These are phyloP conservation scores for Troides helena DNA, from an alignment of 2,888 invertebrate genomes.

Conservation along the genomic window DNA sequence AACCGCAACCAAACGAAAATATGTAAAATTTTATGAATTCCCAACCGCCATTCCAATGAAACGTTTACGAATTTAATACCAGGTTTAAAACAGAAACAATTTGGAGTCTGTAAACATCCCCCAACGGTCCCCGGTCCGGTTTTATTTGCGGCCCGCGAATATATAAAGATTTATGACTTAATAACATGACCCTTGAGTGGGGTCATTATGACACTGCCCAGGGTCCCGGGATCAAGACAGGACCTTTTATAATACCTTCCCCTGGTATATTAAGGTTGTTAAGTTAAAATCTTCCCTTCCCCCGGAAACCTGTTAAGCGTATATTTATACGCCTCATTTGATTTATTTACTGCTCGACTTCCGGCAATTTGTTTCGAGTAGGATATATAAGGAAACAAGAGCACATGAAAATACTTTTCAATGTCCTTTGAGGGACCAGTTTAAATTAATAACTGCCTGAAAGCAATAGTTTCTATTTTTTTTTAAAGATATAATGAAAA, in stretches of 20 bases:
- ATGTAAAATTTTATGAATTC: conserved; percentile 8
- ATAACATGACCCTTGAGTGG: conserved; percentile 47
- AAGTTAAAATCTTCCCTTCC: conserved; percentile 39
- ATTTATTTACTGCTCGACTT: conserved; percentile 17
- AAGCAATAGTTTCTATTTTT: too few relatives aligned
- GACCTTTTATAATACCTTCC: conserved; percentile 44
- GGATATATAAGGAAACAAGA: conserved; percentile 10
- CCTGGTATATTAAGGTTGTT: conserved; percentile 44
- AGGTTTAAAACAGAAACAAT: conserved; percentile 29
- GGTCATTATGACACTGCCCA: conserved; percentile 46
- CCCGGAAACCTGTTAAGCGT: conserved; percentile 34
- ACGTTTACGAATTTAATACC: conserved; percentile 23
- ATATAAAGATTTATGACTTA: conserved; percentile 51
- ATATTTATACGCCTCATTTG: conserved; percentile 25
- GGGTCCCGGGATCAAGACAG: conserved; percentile 37
- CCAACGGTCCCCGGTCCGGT: conserved; percentile 13
- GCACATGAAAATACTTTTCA: conserved; percentile 2
- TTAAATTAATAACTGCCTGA: conserved; percentile 6
- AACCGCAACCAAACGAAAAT: conserved; percentile 5
- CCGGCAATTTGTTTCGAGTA: conserved; percentile 12
- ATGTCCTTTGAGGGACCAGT: conserved; percentile 6
- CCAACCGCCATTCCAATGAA: background rate
- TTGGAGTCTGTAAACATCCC: conserved; percentile 26
- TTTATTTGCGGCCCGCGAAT: conserved; percentile 29
- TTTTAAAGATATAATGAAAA: too few relatives aligned